Conservation (phyloP, 2,113 vertebrate genomes). For the Urocynchramus pylzowi region DNA sequence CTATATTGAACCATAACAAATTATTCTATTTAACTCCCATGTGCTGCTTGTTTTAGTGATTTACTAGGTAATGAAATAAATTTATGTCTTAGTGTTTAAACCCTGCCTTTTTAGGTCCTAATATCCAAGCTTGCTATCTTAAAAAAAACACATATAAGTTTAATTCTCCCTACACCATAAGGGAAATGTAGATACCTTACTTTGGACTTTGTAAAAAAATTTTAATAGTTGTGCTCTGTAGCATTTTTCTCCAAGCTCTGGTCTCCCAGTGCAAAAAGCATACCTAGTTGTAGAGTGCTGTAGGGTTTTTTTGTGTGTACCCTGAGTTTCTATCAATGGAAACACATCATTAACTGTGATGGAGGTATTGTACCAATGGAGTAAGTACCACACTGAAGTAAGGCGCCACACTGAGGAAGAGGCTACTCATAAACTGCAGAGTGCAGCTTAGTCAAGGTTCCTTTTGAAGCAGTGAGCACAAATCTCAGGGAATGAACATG, state of each 20-base stretch:
- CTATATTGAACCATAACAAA: neutral
- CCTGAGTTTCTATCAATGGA: neutral
- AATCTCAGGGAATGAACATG: neutral
- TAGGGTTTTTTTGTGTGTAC: neutral
- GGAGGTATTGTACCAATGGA: neutral
- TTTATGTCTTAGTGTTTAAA: neutral
- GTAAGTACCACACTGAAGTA: too few species aligned
- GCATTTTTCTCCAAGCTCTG: neutral
- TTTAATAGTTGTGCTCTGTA: neutral
- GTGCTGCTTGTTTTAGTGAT: neutral
- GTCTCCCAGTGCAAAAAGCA: neutral
- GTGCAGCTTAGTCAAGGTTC: neutral
- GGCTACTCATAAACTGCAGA: accelerated
- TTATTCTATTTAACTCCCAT: neutral
- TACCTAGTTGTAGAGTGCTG: neutral
- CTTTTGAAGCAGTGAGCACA: neutral
- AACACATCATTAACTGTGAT: neutral
- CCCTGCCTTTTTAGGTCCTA: neutral
- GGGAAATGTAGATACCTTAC: neutral
- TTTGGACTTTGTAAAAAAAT: neutral
- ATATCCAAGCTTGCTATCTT: neutral
- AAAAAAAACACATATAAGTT: neutral
- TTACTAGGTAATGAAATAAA: neutral
- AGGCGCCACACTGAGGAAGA: neutral
- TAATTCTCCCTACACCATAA: neutral